Conservation (phyloP, 2,113 vertebrate genomes). For the Calcarius ornatus region DNA sequence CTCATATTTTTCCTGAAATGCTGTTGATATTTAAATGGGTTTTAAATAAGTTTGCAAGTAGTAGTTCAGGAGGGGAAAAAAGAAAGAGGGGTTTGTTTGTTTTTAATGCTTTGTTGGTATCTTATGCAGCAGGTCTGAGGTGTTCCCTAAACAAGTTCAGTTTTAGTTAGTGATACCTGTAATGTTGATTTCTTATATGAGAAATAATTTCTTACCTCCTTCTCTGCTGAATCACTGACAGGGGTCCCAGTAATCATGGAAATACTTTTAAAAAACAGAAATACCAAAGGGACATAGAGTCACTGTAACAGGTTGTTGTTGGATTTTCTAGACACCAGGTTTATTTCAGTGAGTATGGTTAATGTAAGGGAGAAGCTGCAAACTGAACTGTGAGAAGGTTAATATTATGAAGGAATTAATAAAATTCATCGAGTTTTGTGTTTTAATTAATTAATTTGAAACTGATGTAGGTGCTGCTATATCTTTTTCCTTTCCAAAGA, state of each 20-base stretch:
- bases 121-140: neutral
- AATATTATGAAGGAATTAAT: neutral
- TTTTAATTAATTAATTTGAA: neutral
- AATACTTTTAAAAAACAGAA: neutral
- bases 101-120: neutral
- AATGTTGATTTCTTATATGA: neutral
- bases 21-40: neutral
- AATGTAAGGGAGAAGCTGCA: neutral
- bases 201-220: neutral
- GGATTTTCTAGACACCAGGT: neutral
- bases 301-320: neutral
- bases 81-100: rapidly evolving
- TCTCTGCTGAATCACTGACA: neutral
- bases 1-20: neutral
- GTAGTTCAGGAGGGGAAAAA: rapidly evolving
- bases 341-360: neutral
- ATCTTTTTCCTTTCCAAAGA: neutral
- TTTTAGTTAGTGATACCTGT: neutral
- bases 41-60: neutral
- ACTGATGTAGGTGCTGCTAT: neutral
- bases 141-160: neutral
- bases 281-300: no score
- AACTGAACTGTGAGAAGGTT: neutral
- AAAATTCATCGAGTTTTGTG: neutral
- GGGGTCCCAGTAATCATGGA: neutral